Base-by-base conservation (phyloP, 1,140 invertebrate genomes). In the Diploscapter pachys region DNA sequence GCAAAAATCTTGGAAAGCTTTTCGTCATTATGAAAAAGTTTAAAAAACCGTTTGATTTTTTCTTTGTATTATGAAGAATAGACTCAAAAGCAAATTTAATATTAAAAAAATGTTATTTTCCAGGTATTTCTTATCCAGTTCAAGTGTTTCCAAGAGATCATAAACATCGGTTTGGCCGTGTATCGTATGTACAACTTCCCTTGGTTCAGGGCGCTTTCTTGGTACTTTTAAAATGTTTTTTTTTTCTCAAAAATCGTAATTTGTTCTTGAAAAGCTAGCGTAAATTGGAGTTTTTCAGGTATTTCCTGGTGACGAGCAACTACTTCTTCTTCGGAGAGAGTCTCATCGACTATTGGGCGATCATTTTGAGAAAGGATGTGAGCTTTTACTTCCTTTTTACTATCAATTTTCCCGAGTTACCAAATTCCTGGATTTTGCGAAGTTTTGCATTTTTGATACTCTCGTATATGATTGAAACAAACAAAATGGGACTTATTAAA, bases 61-160 rank as follows among this genome's bases (percentile, higher is more conserved):
- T 31, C 31, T 31, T 31, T 31, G 57, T 11, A 59, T 59, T 11
- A 11, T 11, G 31, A 11, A 31, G 57, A 31, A 59, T 59, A 59
- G 57, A 11, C 9, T 31, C 57, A 59, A 11, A 11, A 11, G 57
- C 9, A 11, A 11, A 11, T 59, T 31, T 59, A 68, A 6, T 68
- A 55, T 54, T 53, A 31, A 31, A 31, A 11, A 68, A 6, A 55
- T 68, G 13, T 53, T 71, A 62, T 59, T 56, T 65, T 89, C 71
- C 86, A 98, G 95, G 95, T 95, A 3, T 88, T 99, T 75, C 87
- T 93, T 69, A 93, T 99, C 4, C 97, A 99, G 91, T 93, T 99
- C 51, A 98, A 98, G 90, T 99, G 97, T 88, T 99, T 99, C 87
- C 93, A 95, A 87, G 97, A 99, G 88, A 99, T 99, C 71, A 99